Base-by-base conservation (phyloP, 2,113 vertebrate species). In the Eclectus roratus region DNA sequence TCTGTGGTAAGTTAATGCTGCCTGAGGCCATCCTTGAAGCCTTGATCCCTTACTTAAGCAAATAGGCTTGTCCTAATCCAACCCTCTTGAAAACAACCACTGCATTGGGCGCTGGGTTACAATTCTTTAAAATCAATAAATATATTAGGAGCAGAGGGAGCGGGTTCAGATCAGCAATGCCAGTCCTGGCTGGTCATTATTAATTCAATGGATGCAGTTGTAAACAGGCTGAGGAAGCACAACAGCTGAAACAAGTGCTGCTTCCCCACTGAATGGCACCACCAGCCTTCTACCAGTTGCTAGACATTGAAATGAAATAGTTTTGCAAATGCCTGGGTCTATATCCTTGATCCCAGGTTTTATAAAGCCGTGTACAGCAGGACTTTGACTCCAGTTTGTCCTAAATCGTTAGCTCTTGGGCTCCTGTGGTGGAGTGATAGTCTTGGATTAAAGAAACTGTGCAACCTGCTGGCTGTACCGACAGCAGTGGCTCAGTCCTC, bases 121-220 rank as follows among this genome's bases (percentile, higher is more conserved):
- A 60, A 66, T 93, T 18, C 81, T 95, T 96, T 85, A 91, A 88
- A 93, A 86, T 72, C 58, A 77, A 93, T 97, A 47, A 97, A 95
- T 97, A 96, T 98, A 97, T 96, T 88, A 95, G 89, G 86, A 94
- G 83, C 72, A 12, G 61, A 50, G 63, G 55, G 78, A 88, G 88
- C 4, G 18, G 35, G 72, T 88, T 71, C 14, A 33, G 74, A 58
- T 83, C 76, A 76, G 88, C 64, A 35, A 2, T 15, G 35, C 83
- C 41, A 33, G 56, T 58, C 85, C 80, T 65, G 90, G 68, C 83
- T 83, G 91, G 96, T 83, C 63, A 19, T 97, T 91, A 97, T 95
- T 94, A 97, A 97, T 97, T 93, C 92, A 93, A 31, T 80, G 90
- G 95, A 41, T 88, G 80, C 63, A 31, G 91, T 28, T 91, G 58